A percentile compares a stretch with the other conserved stretches of the same genome.
Conservation (phyloP, 2,113 vertebrate species). For the Python bivittatus region DNA sequence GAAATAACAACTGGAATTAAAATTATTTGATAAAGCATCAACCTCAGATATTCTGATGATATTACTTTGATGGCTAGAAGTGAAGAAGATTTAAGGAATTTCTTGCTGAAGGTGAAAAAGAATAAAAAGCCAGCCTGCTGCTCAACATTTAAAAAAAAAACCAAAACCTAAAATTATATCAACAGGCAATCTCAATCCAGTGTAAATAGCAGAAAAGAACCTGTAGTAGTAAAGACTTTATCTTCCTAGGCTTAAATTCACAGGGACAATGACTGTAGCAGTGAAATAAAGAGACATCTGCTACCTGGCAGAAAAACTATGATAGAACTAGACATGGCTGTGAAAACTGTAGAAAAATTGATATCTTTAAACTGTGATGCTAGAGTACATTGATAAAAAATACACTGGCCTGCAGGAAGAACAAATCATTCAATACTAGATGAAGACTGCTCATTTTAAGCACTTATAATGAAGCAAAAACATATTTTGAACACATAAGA, state of each 20-base stretch:
- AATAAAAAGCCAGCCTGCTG: neutral
- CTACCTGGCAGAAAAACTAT: neutral
- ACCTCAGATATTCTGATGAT: neutral
- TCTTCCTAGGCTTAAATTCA: neutral
- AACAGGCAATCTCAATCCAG: neutral
- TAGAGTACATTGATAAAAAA: neutral
- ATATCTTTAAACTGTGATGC: neutral
- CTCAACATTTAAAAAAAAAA: neutral
- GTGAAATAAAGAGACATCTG: neutral
- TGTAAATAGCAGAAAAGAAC: neutral
- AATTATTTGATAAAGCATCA: neutral
- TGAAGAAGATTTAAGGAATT: neutral
- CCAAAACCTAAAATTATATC: neutral
- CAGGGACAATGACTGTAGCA: neutral
- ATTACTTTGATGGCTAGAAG: neutral
- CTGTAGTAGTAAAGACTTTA: neutral
- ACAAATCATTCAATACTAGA: neutral
- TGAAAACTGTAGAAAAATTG: neutral
- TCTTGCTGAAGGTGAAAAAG: neutral
- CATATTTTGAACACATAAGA: neutral
- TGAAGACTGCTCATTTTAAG: neutral
- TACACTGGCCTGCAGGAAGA: neutral
- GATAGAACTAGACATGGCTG: neutral
- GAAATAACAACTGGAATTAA: neutral
- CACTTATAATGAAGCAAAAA: neutral